These are phyloP conservation scores for Muntiacus reevesi DNA, from an alignment of 2,113 vertebrate genomes.

Conservation along the genomic window DNA sequence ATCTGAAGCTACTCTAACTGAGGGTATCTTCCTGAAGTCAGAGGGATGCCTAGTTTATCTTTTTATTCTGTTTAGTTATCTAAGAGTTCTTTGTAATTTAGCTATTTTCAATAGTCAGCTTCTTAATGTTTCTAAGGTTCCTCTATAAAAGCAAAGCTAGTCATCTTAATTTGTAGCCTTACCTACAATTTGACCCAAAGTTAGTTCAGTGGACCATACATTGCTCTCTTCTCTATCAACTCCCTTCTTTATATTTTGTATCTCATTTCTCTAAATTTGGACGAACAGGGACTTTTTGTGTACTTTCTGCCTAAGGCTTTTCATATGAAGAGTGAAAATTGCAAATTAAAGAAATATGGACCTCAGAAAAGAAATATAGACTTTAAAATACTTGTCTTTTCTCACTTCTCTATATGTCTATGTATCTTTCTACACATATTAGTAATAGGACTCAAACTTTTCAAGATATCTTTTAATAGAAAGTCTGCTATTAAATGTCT, in stretches of 20 bases:
- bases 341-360: constrained; percentile 55
- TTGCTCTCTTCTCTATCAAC: background rate
- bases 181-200: background rate
- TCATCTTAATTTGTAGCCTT: background rate
- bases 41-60: background rate
- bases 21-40: background rate
- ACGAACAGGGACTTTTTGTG: constrained; percentile 36
- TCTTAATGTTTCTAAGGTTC: background rate
- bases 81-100: background rate
- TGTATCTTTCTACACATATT: constrained; percentile 29
- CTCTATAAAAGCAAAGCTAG: background rate
- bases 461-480: constrained; percentile 24
- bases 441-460: constrained; percentile 7
- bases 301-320: constrained; percentile 36
- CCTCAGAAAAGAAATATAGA: background rate
- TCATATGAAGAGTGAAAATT: constrained; percentile 53
- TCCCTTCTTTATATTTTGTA: background rate
- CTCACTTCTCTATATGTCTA: constrained; percentile 54
- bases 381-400: constrained; percentile 31
- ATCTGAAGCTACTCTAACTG: background rate
- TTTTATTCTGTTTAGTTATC: background rate
- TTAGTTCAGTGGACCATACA: background rate
- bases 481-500: background rate
- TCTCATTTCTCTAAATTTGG: constrained; percentile 42
- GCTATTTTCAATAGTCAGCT: background rate